Conservation (phyloP, 2,113 vertebrate species). For the Pungitius pungitius region DNA sequence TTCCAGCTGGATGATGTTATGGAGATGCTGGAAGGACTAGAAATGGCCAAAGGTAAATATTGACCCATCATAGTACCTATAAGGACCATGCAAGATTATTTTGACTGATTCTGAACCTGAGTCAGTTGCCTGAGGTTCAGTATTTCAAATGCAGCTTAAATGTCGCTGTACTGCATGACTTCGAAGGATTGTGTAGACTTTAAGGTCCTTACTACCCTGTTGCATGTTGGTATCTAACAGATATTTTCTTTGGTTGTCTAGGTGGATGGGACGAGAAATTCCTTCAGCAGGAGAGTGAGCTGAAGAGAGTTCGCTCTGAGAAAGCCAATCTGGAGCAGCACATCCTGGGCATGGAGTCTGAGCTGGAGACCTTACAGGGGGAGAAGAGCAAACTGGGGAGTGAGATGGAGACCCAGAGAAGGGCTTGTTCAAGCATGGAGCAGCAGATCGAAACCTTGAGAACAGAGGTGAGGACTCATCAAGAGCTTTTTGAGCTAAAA, state of each 20-base stretch:
- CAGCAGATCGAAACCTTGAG: constrained; percentile 78
- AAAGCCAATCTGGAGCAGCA: constrained; percentile 78
- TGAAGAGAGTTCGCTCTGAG: constrained; percentile 78
- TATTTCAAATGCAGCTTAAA: neutral
- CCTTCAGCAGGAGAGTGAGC: constrained; percentile 80
- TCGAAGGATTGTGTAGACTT: neutral
- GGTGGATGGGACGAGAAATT: constrained; percentile 80
- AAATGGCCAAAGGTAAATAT: constrained; percentile 71
- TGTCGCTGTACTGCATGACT: neutral
- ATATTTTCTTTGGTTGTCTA: constrained; percentile 24
- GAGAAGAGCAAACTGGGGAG: constrained; percentile 77
- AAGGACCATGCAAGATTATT: neutral
- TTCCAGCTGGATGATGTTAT: constrained; percentile 66
- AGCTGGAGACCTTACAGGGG: constrained; percentile 78
- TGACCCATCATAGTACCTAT: neutral
- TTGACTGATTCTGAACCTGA: neutral
- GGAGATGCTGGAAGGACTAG: constrained; percentile 68
- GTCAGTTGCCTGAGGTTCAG: neutral
- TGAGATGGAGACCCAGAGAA: constrained; percentile 78
- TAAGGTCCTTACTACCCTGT: neutral
- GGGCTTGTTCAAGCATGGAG: constrained; percentile 74
- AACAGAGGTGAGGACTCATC: constrained; percentile 68
- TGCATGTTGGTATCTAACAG: neutral
- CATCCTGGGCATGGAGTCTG: constrained; percentile 77
- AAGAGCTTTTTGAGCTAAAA: neutral